Evolutionary conservation across 2,888 invertebrate species (phyloP), one percentile per base, ranked within the genome.

Genomic region (Morpho helenor): DNA sequence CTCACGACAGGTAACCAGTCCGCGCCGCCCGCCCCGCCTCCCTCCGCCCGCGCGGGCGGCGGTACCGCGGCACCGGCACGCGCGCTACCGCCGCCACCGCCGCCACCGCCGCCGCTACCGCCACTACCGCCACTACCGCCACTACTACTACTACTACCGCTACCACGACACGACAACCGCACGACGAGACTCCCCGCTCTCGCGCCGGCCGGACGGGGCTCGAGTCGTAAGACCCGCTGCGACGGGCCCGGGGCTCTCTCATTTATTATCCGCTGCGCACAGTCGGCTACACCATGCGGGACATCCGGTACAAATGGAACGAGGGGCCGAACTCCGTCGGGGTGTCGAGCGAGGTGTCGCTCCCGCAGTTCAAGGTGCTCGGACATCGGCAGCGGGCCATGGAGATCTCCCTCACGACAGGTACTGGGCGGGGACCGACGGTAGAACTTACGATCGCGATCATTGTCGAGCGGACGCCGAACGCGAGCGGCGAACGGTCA

Each of bases 261-360:
- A 87, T 87, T 80, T 84, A 82, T 86, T 87, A 79, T 88, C 85
- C 86, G 87, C 84, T 86, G 84, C 87, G 87, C 84, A 91, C 94
- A 98, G 98, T 97, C 95, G 98, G 97, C 94, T 98, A 98, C 95
- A 97, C 97, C 92, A 97, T 97, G 97, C 94, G 96, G 93, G 97
- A 98, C 94, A 97, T 97, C 94, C 95, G 97, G 85, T 98, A 98
- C 95, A 96, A 96, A 91, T 98, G 98, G 98, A 96, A 97, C 93
- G 96, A 97, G 92, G 97, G 97, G 79, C 95, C 96, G 84, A 95
- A 96, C 93, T 97, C 97, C 88, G 97, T 98, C 91, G 97, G 97
- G 91, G 97, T 98, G 84, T 97, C 97, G 92, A 96, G 95, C 92
- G 97, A 97, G 92, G 97, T 98, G 91, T 97, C 97, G 82, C 95